These are phyloP conservation scores for Pollimyrus isidori DNA, from an alignment of 2,113 vertebrate genomes.

Conservation along the genomic window DNA sequence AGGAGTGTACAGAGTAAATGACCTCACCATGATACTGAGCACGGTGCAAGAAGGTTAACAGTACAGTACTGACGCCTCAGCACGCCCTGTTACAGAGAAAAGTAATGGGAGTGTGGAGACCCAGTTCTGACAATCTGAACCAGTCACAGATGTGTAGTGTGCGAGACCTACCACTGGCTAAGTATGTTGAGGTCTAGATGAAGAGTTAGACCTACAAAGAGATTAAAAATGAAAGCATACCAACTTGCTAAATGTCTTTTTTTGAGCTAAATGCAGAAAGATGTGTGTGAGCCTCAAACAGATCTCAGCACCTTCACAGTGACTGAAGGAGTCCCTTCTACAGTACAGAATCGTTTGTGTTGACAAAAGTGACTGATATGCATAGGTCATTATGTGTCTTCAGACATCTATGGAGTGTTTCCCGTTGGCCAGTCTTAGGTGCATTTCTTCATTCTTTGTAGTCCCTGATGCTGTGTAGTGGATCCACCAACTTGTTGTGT, in stretches of 20 bases:
- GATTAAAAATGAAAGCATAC: background rate
- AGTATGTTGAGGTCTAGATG: background rate
- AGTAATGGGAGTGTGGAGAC: background rate
- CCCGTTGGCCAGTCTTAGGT: background rate
- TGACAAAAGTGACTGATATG: background rate
- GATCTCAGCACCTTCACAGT: background rate
- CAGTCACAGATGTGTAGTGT: background rate
- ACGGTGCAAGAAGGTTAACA: background rate
- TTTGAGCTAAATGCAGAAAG: background rate
- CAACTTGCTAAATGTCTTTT: background rate
- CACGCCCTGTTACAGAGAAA: background rate
- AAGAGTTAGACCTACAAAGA: background rate
- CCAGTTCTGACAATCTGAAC: background rate
- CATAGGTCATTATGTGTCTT: background rate
- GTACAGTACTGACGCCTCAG: background rate
- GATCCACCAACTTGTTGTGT: constrained; percentile 89
- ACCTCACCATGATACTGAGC: background rate
- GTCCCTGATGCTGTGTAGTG: constrained; percentile 73
- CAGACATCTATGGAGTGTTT: background rate
- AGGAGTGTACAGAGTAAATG: background rate
- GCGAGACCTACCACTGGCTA: background rate
- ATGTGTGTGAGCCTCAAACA: background rate
- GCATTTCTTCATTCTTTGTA: constrained; percentile 56
- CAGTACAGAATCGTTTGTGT: background rate
- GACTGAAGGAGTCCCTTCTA: constrained; percentile 1